Conservation (phyloP, 2,888 invertebrate genomes). For the Meta bourneti region DNA sequence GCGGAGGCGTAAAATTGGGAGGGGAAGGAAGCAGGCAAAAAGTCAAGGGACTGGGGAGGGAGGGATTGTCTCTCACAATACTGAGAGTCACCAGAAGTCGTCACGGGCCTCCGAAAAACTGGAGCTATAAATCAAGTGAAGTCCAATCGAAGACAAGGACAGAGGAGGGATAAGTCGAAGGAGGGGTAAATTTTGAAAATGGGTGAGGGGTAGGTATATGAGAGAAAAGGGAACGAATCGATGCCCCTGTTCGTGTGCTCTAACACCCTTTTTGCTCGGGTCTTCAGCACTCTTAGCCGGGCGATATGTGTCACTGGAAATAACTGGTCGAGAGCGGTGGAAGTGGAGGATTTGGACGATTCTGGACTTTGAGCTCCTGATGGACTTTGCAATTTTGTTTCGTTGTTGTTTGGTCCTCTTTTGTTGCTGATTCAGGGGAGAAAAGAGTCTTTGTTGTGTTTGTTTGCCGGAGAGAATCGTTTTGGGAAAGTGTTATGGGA, state of each 20-base stretch:
- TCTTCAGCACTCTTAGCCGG: slow-evolving; percentile 30
- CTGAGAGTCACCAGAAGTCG: slow-evolving; percentile 44
- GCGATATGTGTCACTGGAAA: slow-evolving; percentile 49
- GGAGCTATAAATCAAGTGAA: slow-evolving; percentile 69
- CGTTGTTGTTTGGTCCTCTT: slow-evolving; percentile 18
- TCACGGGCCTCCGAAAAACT: slow-evolving; percentile 49
- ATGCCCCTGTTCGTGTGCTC: slow-evolving; percentile 36
- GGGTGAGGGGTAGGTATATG: slow-evolving; percentile 32
- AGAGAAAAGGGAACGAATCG: slow-evolving; percentile 48
- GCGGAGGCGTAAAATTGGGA: slow-evolving; percentile 49
- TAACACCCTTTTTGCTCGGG: slow-evolving; percentile 67
- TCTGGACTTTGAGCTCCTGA: slow-evolving; percentile 30
- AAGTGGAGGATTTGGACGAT: slow-evolving; percentile 51
- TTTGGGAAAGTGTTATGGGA: background rate
- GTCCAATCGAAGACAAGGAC: slow-evolving; percentile 63
- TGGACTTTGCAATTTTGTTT: background rate
- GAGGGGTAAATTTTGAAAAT: slow-evolving; percentile 54
- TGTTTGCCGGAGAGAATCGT: background rate
- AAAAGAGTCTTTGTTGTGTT: background rate
- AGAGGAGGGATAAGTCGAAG: slow-evolving; percentile 46
- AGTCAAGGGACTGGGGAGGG: slow-evolving; percentile 13
- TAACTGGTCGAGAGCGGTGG: slow-evolving; percentile 39
- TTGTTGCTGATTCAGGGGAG: background rate
- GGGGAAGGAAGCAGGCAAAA: slow-evolving; percentile 16
- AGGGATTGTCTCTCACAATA: slow-evolving; percentile 64